Evolutionary conservation across 64 coral and sea anemone genomes (phyloP).

Genomic region (Pachyseris speciosa): DNA sequence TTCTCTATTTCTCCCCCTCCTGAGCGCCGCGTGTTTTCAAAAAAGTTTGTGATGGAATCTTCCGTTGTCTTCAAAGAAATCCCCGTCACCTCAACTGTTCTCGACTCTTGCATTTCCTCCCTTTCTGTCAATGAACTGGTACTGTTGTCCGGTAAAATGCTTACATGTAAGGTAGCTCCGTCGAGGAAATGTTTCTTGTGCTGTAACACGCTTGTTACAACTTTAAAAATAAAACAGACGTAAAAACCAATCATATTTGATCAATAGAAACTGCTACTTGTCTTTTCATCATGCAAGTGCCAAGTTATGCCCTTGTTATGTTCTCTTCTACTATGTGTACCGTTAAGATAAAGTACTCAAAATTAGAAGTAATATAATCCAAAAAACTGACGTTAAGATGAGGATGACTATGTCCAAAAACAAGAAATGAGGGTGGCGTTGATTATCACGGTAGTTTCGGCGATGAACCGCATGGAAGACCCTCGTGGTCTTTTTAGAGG

Average conservation of each 20-base stretch:
- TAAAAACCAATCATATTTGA: background rate
- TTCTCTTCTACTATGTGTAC: no score
- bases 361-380: no score
- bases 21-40: constrained; percentile 34
- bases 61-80: background rate
- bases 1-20: constrained; percentile 27
- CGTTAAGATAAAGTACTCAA: no score
- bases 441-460: no score
- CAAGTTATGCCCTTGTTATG: no score
- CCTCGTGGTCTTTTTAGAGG: no score
- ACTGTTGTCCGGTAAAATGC: background rate
- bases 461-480: no score
- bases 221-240: background rate
- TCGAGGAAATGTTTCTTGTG: background rate
- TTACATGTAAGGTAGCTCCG: background rate
- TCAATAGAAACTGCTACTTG: background rate
- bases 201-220: background rate
- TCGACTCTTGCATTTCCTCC: background rate
- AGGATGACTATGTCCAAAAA: no score
- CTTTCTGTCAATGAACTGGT: background rate
- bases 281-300: no score
- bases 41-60: constrained; percentile 14
- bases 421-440: no score
- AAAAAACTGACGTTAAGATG: no score
- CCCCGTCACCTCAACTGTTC: constrained; percentile 6